A percentile compares a stretch with the other conserved stretches of the same genome.
Evolutionary conservation across 2,797 vertebrate genomes (phyloP).

Genomic region (Sebastes trivittatus): DNA sequence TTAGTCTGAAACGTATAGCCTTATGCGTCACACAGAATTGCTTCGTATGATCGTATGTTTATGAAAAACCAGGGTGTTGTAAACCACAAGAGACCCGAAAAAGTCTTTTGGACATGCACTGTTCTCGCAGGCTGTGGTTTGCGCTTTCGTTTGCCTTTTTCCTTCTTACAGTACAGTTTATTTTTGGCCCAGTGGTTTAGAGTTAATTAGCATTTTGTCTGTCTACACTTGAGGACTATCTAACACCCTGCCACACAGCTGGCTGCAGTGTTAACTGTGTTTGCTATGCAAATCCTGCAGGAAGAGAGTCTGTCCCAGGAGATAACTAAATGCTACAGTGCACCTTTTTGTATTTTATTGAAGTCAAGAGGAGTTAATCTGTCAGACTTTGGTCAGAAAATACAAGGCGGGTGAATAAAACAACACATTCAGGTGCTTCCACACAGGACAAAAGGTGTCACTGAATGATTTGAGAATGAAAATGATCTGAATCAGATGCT

Average conservation of each 20-base stretch:
- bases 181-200: background rate
- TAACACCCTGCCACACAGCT: conserved; percentile 1
- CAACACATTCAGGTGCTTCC: background rate
- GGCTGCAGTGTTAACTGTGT: conserved; percentile 8
- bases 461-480: background rate
- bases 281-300: conserved; percentile 31
- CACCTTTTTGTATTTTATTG: background rate
- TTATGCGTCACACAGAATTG: background rate
- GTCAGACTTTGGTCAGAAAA: background rate
- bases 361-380: background rate
- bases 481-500: background rate
- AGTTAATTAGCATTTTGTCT: conserved; percentile 14
- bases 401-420: background rate
- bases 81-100: background rate
- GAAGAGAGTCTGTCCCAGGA: background rate
- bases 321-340: conserved; percentile 15
- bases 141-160: background rate
- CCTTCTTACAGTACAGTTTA: background rate
- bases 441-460: background rate
- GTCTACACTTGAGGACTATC: background rate
- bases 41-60: background rate
- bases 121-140: background rate
- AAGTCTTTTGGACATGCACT: background rate
- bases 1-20: background rate
- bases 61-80: background rate